A percentile compares a stretch with the other conserved stretches of the same genome.
Conservation (phyloP, 2,113 vertebrate species). For the Holacanthus passer region DNA sequence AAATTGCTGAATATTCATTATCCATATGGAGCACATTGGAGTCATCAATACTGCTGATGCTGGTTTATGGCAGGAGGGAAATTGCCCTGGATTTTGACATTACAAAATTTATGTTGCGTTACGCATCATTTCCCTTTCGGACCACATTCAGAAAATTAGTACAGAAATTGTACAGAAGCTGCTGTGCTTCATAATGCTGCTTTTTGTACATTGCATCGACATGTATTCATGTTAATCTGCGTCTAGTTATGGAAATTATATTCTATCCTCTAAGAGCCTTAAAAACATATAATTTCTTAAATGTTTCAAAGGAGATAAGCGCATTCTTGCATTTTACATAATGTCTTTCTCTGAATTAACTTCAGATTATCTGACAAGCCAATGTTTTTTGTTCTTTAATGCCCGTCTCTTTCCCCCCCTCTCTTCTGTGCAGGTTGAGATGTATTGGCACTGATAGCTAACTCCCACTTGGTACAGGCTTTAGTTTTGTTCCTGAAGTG, state of each 20-base stretch:
- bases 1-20: conserved; percentile 64
- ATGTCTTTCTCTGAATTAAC: conserved; percentile 2
- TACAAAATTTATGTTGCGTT: conserved; percentile 14
- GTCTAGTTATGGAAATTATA: conserved; percentile 13
- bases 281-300: conserved; percentile 20
- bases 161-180: not conserved
- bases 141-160: conserved; percentile 15
- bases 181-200: conserved; percentile 5
- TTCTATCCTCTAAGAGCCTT: conserved; percentile 4
- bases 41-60: conserved; percentile 51
- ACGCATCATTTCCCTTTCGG: conserved; percentile 22
- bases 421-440: conserved; percentile 53
- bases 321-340: not conserved
- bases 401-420: not conserved
- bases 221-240: conserved; percentile 32
- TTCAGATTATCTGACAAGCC: not conserved
- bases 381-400: not conserved
- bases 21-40: conserved; percentile 32
- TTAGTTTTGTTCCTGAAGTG: conserved; percentile 72
- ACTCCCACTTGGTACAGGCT: conserved; percentile 61
- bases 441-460: conserved; percentile 69
- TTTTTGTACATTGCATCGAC: not conserved
- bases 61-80: conserved; percentile 48
- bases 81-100: conserved; percentile 45
- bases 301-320: not conserved